phyloP scores from a whole-genome alignment of 2,113 vertebrate species.

The Excalfactoria chinensis region DNA sequence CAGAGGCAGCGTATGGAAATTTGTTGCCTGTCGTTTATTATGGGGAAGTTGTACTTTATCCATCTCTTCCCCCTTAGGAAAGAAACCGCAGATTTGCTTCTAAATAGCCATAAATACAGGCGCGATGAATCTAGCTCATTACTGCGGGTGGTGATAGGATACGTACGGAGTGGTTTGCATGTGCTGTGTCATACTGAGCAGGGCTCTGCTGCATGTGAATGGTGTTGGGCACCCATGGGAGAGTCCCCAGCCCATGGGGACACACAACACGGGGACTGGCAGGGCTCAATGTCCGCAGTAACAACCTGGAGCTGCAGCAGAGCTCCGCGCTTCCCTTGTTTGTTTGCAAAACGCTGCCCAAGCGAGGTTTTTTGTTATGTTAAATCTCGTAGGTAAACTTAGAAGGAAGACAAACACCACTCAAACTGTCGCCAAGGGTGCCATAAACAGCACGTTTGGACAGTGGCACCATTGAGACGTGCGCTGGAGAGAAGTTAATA shows the following conservation, averaged over 20 bases:
- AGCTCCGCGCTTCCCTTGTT: not conserved
- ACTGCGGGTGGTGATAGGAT: not conserved
- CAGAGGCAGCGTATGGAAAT: not conserved
- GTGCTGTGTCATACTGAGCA: not conserved
- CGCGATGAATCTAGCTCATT: not conserved
- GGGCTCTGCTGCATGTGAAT: not conserved
- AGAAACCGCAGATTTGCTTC: not conserved
- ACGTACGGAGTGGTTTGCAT: not conserved
- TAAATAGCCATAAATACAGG: not conserved
- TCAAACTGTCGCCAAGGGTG: conserved; percentile 22
- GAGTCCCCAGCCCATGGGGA: not conserved
- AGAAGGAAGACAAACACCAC: conserved; percentile 41
- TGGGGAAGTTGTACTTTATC: not conserved
- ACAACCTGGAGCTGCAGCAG: not conserved
- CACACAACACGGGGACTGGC: not conserved
- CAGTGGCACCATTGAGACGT: not conserved
- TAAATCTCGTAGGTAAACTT: conserved; percentile 27
- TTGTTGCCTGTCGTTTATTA: not conserved
- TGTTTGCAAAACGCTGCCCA: conserved; percentile 41
- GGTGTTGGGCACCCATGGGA: not conserved
- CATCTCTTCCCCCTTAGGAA: not conserved
- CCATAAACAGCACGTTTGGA: conserved; percentile 51
- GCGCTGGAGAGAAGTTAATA: not conserved
- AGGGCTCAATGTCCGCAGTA: not conserved
- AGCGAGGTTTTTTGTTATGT: not conserved